These are phyloP conservation scores for Eurytemora carolleeae DNA, from an alignment of 1,140 invertebrate species.

Conservation along the genomic window DNA sequence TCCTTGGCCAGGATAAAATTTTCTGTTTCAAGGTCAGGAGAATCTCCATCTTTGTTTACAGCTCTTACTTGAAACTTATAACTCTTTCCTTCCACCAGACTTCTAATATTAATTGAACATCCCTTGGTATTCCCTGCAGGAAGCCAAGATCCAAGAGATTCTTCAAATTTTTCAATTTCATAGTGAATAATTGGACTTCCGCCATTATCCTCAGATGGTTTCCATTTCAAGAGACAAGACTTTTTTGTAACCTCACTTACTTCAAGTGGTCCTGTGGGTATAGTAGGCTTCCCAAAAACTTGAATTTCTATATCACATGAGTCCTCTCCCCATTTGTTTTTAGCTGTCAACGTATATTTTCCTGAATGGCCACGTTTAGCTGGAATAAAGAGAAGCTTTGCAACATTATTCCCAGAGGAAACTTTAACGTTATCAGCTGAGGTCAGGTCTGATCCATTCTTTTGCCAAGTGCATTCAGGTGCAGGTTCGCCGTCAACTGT, in stretches of 20 bases:
- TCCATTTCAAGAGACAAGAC: conserved; percentile 80
- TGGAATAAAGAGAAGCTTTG: conserved; percentile 65
- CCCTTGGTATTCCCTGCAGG: conserved; percentile 60
- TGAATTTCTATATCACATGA: conserved; percentile 69
- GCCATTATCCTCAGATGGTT: conserved; percentile 93
- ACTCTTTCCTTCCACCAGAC: conserved; percentile 74
- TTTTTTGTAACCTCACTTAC: conserved; percentile 79
- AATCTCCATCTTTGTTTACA: conserved; percentile 93
- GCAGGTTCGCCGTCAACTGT: conserved; percentile 85
- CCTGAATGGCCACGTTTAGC: conserved; percentile 62
- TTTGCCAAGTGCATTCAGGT: conserved; percentile 71
- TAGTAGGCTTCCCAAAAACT: conserved; percentile 60
- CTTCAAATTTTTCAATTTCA: conserved; percentile 87
- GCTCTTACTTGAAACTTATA: conserved; percentile 93
- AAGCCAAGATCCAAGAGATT: conserved; percentile 70
- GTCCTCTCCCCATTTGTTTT: conserved; percentile 84
- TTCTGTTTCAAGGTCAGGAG: conserved; percentile 76
- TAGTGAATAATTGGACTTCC: conserved; percentile 85
- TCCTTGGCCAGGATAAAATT: conserved; percentile 70
- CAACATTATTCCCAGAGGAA: conserved; percentile 55
- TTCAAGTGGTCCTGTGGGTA: conserved; percentile 80
- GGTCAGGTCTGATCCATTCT: conserved; percentile 55
- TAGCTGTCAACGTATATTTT: conserved; percentile 73
- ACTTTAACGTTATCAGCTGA: conserved; percentile 46
- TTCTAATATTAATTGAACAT: conserved; percentile 72